These are phyloP conservation scores for Pachypanchax playfairii DNA, from an alignment of 2,113 vertebrate species.

Conservation along the genomic window DNA sequence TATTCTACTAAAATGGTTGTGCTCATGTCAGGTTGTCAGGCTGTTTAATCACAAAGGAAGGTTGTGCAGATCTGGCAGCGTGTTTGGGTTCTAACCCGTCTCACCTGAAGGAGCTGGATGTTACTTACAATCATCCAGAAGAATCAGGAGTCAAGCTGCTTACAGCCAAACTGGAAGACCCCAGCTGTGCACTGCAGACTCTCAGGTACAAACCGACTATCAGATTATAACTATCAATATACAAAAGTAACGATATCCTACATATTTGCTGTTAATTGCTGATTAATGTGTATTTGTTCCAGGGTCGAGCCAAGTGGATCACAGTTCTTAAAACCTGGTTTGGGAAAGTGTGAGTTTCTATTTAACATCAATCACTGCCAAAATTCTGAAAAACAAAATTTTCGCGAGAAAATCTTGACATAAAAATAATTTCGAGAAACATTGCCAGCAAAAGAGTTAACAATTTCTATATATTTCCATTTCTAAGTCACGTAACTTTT, in stretches of 20 bases:
- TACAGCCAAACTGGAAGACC: neutral
- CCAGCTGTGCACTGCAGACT: neutral
- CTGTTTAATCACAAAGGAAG: conserved; percentile 39
- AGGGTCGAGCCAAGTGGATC: conserved; percentile 15
- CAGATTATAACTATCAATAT: neutral
- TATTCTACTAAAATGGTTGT: neutral
- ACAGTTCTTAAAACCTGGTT: conserved; percentile 6
- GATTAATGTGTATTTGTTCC: neutral
- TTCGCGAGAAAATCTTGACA: neutral
- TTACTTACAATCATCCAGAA: conserved; percentile 13
- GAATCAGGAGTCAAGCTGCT: neutral
- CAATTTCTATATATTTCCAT: no score
- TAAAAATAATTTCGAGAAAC: neutral
- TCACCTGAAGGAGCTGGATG: conserved; percentile 29
- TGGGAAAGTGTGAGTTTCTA: conserved; percentile 44
- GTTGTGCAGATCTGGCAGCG: conserved; percentile 5
- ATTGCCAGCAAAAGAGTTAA: no score
- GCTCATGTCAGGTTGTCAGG: conserved; percentile 25
- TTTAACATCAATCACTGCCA: neutral
- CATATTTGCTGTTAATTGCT: neutral
- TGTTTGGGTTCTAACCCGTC: neutral
- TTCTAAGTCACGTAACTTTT: no score
- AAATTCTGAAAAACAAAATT: neutral
- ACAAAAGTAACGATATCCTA: neutral
- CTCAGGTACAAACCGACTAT: conserved; percentile 2